phyloP scores from a whole-genome alignment of 2,888 invertebrate species.

The Horisme vitalbata region DNA sequence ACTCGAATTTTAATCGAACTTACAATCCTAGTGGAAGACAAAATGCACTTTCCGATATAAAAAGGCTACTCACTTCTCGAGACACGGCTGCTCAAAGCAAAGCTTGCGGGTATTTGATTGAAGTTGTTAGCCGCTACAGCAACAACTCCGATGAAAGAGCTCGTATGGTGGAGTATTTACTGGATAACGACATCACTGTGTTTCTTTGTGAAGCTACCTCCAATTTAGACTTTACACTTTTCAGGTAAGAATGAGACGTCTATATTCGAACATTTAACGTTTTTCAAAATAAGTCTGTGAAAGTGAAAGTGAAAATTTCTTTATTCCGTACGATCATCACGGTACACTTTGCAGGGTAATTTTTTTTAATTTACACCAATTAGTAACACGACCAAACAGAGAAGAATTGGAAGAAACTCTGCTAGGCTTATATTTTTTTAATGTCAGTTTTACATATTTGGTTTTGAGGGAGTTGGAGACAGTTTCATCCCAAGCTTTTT shows the following conservation, averaged over 20 bases:
- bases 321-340: too few species aligned
- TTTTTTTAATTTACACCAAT: too few species aligned
- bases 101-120: conserved; percentile 68
- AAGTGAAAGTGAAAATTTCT: too few species aligned
- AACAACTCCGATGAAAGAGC: conserved; percentile 54
- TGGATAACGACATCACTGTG: conserved; percentile 70
- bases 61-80: conserved; percentile 66
- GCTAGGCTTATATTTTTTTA: too few species aligned
- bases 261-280: too few species aligned
- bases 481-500: too few species aligned
- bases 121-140: conserved; percentile 62
- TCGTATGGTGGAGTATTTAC: conserved; percentile 61
- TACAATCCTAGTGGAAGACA: conserved; percentile 68
- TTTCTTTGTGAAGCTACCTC: conserved; percentile 74
- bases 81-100: conserved; percentile 66
- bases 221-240: conserved; percentile 68
- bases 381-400: too few species aligned
- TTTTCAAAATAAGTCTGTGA: too few species aligned
- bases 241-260: conserved; percentile 57
- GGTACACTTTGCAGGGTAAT: too few species aligned
- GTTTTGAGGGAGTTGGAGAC: too few species aligned
- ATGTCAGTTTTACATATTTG: too few species aligned
- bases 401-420: too few species aligned
- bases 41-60: conserved; percentile 70
- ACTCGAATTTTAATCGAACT: conserved; percentile 62